Conservation (phyloP, 2,888 invertebrate genomes). For the Idaea biselata region DNA sequence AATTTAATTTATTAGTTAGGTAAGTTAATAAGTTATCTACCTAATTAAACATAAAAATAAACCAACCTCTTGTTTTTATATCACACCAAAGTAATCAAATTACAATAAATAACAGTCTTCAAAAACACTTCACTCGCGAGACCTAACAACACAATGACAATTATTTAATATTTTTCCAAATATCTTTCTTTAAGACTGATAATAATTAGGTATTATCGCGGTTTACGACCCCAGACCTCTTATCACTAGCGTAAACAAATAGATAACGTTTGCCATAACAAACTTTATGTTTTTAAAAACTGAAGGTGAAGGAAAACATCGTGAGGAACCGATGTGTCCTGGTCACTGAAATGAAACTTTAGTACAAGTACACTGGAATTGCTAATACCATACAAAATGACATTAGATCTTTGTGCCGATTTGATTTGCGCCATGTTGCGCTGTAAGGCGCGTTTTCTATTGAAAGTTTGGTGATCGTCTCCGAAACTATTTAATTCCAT, state of each 20-base stretch:
- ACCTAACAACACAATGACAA: background rate
- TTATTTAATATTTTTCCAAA: background rate
- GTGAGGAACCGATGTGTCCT: too few species aligned
- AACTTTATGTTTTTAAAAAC: background rate
- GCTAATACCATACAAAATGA: too few species aligned
- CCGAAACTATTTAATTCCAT: too few species aligned
- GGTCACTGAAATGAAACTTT: too few species aligned
- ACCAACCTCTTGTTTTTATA: background rate
- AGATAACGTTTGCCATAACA: background rate
- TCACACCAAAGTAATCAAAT: background rate
- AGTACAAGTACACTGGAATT: too few species aligned
- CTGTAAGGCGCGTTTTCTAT: too few species aligned
- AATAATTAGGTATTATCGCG: constrained; percentile 33
- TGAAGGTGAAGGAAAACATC: too few species aligned
- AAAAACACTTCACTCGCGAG: background rate
- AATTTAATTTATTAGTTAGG: background rate
- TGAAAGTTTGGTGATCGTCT: too few species aligned
- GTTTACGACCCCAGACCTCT: constrained; percentile 51
- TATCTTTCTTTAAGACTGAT: constrained; percentile 20
- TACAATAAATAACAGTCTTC: background rate
- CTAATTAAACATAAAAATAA: background rate
- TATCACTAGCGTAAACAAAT: constrained; percentile 23
- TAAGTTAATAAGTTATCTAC: background rate
- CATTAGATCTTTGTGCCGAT: too few species aligned
- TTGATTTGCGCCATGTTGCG: too few species aligned